Evolutionary conservation across 1,140 invertebrate species (phyloP), one percentile per base, ranked within the genome.

Genomic region (Plutomurus gul): DNA sequence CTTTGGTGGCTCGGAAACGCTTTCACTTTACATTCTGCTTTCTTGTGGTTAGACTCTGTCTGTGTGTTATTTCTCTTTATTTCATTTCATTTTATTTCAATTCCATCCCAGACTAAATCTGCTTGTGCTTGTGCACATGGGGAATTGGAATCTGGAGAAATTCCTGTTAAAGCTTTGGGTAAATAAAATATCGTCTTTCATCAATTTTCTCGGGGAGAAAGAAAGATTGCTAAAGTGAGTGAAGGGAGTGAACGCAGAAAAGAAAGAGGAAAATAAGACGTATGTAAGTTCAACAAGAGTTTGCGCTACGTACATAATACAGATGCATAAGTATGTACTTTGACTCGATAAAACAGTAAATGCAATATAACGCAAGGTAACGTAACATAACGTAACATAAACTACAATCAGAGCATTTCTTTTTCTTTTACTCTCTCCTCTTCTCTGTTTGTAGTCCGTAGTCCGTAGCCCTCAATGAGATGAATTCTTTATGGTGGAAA

Each of bases 101-200:
- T 65, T 65, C 30, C 56, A 30, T 65, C 56, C 16, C 56, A 65
- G 36, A 11, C 56, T 33, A 65, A 65, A 65, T 65, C 56, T 65
- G 56, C 20, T 51, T 51, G 20, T 51, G 47, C 47, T 27, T 65
- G 30, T 30, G 27, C 56, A 33, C 56, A 65, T 30, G 56, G 56
- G 56, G 27, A 33, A 33, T 65, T 65, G 7, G 18, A 65, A 33
- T 33, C 27, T 65, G 7, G 27, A 25, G 25, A 65, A 65, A 65
- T 65, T 65, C 56, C 27, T 36, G 56, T 30, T n/a, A 27, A 65
- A 27, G 56, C 13, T 65, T 13, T 33, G 18, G 27, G 56, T 33
- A 65, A 65, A 65, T 65, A 65, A 65, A 65, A 65, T 65, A 65
- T 65, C 56, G 56, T 65, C 56, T 65, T 65, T 65, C 56, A 65